Evolutionary conservation across 1,140 invertebrate genomes (phyloP).

Genomic region (Cotesia vestalis): DNA sequence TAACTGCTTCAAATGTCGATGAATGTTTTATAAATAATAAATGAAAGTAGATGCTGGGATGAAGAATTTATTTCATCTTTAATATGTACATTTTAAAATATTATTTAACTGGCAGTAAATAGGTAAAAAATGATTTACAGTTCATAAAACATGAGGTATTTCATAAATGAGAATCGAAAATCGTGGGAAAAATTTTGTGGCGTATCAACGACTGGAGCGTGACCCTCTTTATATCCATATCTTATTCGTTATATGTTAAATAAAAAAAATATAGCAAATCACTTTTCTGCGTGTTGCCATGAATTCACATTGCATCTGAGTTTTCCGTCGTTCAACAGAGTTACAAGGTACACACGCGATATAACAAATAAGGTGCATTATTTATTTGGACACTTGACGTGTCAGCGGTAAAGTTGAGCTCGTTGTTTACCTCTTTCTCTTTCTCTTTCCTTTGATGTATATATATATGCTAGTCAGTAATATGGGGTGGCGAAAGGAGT

Average conservation of each 20-base stretch:
- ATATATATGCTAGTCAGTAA: not conserved
- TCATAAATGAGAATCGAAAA: no score
- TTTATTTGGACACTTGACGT: constrained; percentile 57
- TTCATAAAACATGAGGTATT: no score
- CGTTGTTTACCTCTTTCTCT: constrained; percentile 20
- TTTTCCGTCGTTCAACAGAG: constrained; percentile 6
- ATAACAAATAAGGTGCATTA: constrained; percentile 59
- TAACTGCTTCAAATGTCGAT: no score
- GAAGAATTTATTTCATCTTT: no score
- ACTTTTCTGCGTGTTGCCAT: constrained; percentile 25
- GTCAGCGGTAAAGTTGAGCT: constrained; percentile 54
- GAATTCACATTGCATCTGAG: constrained; percentile 15
- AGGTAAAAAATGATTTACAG: no score
- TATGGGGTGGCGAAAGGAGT: constrained; percentile 26
- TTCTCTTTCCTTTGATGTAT: not conserved
- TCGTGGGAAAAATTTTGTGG: constrained; percentile 1
- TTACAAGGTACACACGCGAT: constrained; percentile 35
- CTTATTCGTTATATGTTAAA: not conserved
- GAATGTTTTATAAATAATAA: no score
- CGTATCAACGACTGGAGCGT: constrained; percentile 14
- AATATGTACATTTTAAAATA: no score
- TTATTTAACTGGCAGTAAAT: no score
- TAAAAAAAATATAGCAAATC: constrained; percentile 8
- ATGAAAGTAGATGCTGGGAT: no score
- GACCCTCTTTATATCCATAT: constrained; percentile 20